phyloP scores from a whole-genome alignment of 2,888 invertebrate genomes.

The Noctua janthina region DNA sequence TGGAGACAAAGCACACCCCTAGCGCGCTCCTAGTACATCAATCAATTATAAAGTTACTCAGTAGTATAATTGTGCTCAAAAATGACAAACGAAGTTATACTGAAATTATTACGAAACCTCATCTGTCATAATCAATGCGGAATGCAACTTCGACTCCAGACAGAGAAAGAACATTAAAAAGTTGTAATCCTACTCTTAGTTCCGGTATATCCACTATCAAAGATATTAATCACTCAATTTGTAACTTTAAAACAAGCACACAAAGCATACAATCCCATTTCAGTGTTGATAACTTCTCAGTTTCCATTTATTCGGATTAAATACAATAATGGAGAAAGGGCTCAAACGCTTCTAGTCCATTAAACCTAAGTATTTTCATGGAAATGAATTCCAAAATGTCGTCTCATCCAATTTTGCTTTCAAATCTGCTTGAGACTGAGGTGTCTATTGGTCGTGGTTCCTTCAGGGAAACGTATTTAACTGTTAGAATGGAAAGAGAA shows the following conservation, averaged over 20 bases:
- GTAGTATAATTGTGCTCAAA: not conserved
- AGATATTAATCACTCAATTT: constrained; percentile 3
- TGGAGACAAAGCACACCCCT: not conserved
- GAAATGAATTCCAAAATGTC: constrained; percentile 61
- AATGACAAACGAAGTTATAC: not conserved
- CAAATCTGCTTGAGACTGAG: constrained; percentile 47
- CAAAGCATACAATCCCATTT: constrained; percentile 20
- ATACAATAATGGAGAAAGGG: constrained; percentile 50
- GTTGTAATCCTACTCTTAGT: not conserved
- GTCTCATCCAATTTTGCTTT: constrained; percentile 50
- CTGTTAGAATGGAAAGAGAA: constrained; percentile 20
- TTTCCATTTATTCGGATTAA: constrained; percentile 50
- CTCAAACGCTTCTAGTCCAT: constrained; percentile 59
- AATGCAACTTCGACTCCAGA: not conserved
- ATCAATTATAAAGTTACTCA: constrained; percentile 12
- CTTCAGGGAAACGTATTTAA: constrained; percentile 29
- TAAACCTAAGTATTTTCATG: constrained; percentile 63
- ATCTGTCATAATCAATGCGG: constrained; percentile 28
- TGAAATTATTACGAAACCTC: not conserved
- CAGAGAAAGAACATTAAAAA: not conserved
- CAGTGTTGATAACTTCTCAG: constrained; percentile 27
- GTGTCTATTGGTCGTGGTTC: constrained; percentile 40
- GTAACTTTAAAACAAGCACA: not conserved
- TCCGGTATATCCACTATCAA: not conserved
- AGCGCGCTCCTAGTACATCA: not conserved